phyloP scores from a whole-genome alignment of 2,797 vertebrate genomes.

The Rhodeus uyekii region DNA sequence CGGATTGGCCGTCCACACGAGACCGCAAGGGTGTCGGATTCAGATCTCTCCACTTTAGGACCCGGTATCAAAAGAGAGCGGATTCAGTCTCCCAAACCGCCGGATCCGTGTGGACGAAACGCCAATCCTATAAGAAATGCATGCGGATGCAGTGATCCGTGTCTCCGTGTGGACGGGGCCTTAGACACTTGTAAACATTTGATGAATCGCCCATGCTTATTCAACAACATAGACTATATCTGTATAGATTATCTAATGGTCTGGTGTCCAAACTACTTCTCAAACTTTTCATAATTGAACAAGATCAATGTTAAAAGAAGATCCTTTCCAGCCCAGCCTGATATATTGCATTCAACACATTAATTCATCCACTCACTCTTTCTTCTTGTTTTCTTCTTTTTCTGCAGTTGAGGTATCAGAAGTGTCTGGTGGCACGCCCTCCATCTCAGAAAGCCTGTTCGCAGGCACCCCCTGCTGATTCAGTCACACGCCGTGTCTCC shows the following conservation, averaged over 20 bases:
- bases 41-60: no score
- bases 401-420: constrained; percentile 93
- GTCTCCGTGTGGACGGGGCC: no score
- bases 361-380: neutral
- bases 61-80: no score
- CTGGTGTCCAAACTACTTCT: neutral
- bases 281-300: neutral
- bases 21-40: no score
- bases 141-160: no score
- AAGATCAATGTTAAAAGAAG: neutral
- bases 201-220: neutral
- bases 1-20: no score
- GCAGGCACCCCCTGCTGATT: constrained; percentile 88
- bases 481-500: constrained; percentile 91
- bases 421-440: constrained; percentile 95
- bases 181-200: no score
- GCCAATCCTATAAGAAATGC: no score
- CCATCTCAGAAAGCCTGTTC: constrained; percentile 90
- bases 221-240: neutral
- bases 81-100: no score
- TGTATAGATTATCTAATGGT: neutral
- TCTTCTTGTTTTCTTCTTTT: neutral
- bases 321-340: neutral
- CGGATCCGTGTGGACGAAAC: no score
- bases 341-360: neutral